Evolutionary conservation across 2,888 invertebrate genomes (phyloP).

Genomic region (Homarus gammarus): DNA sequence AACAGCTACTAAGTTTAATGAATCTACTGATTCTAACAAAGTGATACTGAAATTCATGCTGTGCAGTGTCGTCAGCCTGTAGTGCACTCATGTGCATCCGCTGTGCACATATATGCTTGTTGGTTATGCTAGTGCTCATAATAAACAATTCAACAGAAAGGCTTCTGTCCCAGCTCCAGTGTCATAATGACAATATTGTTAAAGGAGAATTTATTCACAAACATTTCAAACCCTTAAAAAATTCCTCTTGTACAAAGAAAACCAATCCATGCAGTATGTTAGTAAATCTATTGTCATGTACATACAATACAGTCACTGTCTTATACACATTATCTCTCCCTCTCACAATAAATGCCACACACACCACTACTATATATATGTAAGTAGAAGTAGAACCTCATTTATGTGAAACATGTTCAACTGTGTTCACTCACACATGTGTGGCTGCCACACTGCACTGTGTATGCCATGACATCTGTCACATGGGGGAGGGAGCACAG

Average conservation of each 20-base stretch:
- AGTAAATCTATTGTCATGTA: neutral
- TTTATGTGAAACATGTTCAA: no score
- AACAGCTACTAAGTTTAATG: neutral
- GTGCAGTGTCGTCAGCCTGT: conserved; percentile 13
- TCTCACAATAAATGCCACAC: no score
- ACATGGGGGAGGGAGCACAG: no score
- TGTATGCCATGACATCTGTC: no score
- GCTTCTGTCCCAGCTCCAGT: conserved; percentile 7
- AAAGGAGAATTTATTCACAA: neutral
- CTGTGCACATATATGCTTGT: conserved; percentile 39
- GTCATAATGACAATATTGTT: neutral
- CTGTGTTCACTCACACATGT: no score
- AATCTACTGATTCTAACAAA: conserved; percentile 23
- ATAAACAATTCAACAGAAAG: neutral
- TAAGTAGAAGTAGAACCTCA: no score
- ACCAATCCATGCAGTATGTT: neutral
- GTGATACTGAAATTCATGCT: conserved; percentile 42
- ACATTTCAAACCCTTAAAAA: neutral
- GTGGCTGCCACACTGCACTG: no score
- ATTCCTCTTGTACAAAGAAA: neutral
- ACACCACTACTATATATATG: no score
- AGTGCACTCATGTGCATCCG: conserved; percentile 31
- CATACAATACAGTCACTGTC: no score
- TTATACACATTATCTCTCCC: neutral
- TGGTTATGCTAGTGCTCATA: conserved; percentile 20